phyloP scores from a whole-genome alignment of 2,888 invertebrate species.

The Pristionchus fissidentatus region DNA sequence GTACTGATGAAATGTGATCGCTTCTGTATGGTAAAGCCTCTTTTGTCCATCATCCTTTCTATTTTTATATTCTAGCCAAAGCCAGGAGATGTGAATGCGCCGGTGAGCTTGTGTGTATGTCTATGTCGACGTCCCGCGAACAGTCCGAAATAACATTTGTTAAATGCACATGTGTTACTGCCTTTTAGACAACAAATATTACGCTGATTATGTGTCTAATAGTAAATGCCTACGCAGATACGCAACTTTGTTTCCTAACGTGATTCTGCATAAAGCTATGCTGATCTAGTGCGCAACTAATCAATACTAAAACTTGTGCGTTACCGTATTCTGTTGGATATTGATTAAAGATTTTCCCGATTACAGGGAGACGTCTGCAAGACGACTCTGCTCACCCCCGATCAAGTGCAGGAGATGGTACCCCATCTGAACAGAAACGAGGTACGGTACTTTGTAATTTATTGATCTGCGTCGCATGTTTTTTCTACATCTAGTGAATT shows the following conservation, averaged over 20 bases:
- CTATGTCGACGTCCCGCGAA: too few relatives aligned
- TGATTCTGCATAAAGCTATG: too few relatives aligned
- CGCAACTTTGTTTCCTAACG: too few relatives aligned
- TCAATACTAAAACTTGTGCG: neutral
- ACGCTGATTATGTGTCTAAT: too few relatives aligned
- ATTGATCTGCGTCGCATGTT: neutral
- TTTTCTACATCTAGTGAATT: neutral
- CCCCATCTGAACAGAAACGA: constrained; percentile 76
- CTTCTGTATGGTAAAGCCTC: too few relatives aligned
- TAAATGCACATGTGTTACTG: too few relatives aligned
- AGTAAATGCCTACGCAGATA: too few relatives aligned
- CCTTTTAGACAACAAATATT: too few relatives aligned
- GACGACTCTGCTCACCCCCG: constrained; percentile 67
- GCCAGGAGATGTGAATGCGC: neutral
- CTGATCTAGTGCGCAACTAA: too few relatives aligned
- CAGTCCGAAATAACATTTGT: too few relatives aligned
- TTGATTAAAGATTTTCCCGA: neutral
- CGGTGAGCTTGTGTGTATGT: neutral
- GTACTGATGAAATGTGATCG: too few relatives aligned
- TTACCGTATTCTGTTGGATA: neutral
- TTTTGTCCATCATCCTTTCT: neutral
- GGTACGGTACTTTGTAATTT: constrained; percentile 62
- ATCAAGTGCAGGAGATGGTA: constrained; percentile 75
- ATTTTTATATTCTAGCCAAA: constrained; percentile 21
- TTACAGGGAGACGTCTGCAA: constrained; percentile 66